Conservation (phyloP, 1,140 invertebrate species). For the Drosophila rhopaloa region DNA sequence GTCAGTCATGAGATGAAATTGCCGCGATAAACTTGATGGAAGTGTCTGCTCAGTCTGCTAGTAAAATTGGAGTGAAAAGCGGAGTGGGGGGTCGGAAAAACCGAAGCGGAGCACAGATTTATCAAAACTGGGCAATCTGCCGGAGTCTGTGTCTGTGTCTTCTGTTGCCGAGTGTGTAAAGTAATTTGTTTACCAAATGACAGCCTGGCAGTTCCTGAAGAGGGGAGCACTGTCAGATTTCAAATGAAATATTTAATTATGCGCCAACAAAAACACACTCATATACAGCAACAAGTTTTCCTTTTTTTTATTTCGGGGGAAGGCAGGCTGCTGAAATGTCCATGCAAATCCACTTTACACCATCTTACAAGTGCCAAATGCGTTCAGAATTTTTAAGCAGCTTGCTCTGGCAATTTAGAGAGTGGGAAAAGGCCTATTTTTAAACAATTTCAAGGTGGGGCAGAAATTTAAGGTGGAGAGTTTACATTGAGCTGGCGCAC, state of each 20-base stretch:
- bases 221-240: slow-evolving; percentile 25
- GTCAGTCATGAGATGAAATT: slow-evolving; percentile 72
- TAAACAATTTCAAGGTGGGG: slow-evolving; percentile 11
- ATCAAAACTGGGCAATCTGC: slow-evolving; percentile 75
- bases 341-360: slow-evolving; percentile 52
- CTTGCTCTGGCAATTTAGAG: slow-evolving; percentile 1
- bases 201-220: slow-evolving; percentile 25
- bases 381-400: slow-evolving; percentile 40
- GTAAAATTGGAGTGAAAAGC: slow-evolving; percentile 11
- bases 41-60: slow-evolving; percentile 63
- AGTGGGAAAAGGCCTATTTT: slow-evolving; percentile 22
- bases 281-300: slow-evolving; percentile 46
- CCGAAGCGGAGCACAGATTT: slow-evolving; percentile 46
- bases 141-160: slow-evolving; percentile 34
- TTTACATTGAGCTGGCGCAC: not conserved
- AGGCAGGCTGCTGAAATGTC: slow-evolving; percentile 23
- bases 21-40: slow-evolving; percentile 78
- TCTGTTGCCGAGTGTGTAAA: slow-evolving; percentile 36
- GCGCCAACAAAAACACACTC: slow-evolving; percentile 19
- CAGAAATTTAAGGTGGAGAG: not conserved
- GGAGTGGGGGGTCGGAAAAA: slow-evolving; percentile 2
- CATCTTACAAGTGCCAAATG: slow-evolving; percentile 47
- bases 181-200: slow-evolving; percentile 72
- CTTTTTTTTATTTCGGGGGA: not conserved
- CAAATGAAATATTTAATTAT: slow-evolving; percentile 64